phyloP scores from a whole-genome alignment of 2,797 vertebrate species.

The Tachyglossus aculeatus region DNA sequence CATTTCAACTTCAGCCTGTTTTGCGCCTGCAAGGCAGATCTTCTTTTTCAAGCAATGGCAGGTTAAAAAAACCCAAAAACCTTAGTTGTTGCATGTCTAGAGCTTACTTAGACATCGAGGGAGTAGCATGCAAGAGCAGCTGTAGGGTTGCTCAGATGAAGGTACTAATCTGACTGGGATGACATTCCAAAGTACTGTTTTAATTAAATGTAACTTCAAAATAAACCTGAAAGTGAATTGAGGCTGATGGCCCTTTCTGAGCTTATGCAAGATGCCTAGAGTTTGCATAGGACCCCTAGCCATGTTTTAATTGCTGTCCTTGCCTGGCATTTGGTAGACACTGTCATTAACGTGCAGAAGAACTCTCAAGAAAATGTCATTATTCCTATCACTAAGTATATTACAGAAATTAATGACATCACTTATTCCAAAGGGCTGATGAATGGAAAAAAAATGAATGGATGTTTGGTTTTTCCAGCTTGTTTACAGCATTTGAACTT shows the following conservation, averaged over 20 bases:
- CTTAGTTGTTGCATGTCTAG: too few species aligned
- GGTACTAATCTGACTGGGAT: background rate
- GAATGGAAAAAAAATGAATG: background rate
- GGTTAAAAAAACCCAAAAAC: too few species aligned
- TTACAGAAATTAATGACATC: background rate
- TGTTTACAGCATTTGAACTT: background rate
- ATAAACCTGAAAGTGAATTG: constrained; percentile 1
- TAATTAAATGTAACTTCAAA: background rate
- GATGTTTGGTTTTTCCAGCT: background rate
- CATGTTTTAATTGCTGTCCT: constrained; percentile 12
- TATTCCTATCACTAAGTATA: background rate
- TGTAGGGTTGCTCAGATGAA: background rate
- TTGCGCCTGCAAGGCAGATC: too few species aligned
- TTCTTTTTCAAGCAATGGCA: too few species aligned
- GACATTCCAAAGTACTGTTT: background rate
- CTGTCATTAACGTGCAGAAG: constrained; percentile 10
- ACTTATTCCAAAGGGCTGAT: background rate
- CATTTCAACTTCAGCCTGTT: too few species aligned
- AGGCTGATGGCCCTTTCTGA: background rate
- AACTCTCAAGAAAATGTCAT: constrained; percentile 2
- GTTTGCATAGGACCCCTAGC: background rate
- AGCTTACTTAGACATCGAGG: constrained; percentile 11
- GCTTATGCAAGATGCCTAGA: background rate
- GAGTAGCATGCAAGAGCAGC: background rate
- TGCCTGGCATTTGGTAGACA: background rate